Base-by-base conservation (phyloP, 2,888 invertebrate species). In the Hemistola chrysoprasaria region DNA sequence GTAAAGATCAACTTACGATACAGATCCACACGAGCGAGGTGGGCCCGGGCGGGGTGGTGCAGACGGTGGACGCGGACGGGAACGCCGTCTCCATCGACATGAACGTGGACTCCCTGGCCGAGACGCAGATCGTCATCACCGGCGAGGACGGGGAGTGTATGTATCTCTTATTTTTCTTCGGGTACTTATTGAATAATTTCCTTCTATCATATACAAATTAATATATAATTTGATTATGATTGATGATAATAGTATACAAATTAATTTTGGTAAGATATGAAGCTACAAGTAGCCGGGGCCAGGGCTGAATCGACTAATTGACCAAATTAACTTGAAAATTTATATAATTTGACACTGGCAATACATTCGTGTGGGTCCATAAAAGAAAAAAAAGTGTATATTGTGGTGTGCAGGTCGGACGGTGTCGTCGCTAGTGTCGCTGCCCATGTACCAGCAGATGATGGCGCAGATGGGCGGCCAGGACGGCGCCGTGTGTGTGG, bases 371-470 rank as follows among this genome's bases (percentile, higher is more conserved):
- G n/a, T n/a, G n/a, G n/a, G n/a, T n/a, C n/a, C n/a, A n/a, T n/a
- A n/a, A n/a, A n/a, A n/a, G 8, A 8, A 11, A 22, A 21, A 1
- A 22, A 6, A 11, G 29, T 22, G 22, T 40, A 8, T 7, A 23
- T 24, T 23, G 20, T 32, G 9, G 57, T 59, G 67, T 77, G 71
- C 90, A 93, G 93, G 93, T 10, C 93, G 94, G 88, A 95, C 95
- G 33, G 94, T 96, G 62, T 94, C 95, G 58, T 96, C 97, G 47
- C 97, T 98, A 89, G 97, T 98, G 76, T 97, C 98, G 38, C 96
- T 98, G 63, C 98, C 98, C 39, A 97, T 98, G 95, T 98, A 98
- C 90, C 98, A 98, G 89, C 96, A 97, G 45, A 97, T 98, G 91
- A 95, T 97, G 72, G 96, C 97, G 39, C 95, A 95, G 78, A 95